phyloP scores from a whole-genome alignment of 2,797 vertebrate genomes.

The Sebastolobus altivelis region DNA sequence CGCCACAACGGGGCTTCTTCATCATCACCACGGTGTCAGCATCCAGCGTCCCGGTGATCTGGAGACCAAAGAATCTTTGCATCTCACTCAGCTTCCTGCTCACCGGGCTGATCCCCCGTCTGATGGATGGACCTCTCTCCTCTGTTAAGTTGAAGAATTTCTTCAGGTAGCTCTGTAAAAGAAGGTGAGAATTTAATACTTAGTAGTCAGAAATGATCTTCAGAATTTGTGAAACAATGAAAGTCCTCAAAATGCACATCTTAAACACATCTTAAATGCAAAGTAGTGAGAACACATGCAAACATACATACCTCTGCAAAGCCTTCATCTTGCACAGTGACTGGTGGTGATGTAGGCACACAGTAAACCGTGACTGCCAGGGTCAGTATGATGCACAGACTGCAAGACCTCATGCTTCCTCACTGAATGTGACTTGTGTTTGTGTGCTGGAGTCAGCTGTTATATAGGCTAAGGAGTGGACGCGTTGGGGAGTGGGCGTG shows the following conservation, averaged over 20 bases:
- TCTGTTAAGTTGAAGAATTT: constrained; percentile 86
- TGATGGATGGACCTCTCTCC: neutral
- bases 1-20: constrained; percentile 92
- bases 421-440: neutral
- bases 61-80: constrained; percentile 86
- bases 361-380: constrained; percentile 55
- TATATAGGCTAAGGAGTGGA: constrained; percentile 60
- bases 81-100: constrained; percentile 88
- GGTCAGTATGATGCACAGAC: constrained; percentile 57
- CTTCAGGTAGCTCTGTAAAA: constrained; percentile 88
- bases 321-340: constrained; percentile 44
- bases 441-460: constrained; percentile 24
- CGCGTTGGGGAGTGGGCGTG: constrained; percentile 3
- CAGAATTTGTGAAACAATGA: neutral
- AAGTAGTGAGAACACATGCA: neutral
- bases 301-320: constrained; percentile 74
- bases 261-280: neutral
- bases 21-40: constrained; percentile 87
- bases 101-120: constrained; percentile 27
- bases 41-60: constrained; percentile 88
- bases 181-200: neutral
- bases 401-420: constrained; percentile 68
- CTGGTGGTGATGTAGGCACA: constrained; percentile 38
- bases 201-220: neutral
- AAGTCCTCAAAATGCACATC: neutral